Percentiles rank a stretch among this genome's conserved stretches.
These are phyloP conservation scores for Cossypha caffra DNA, from an alignment of 2,797 vertebrate genomes.

Conservation along the genomic window DNA sequence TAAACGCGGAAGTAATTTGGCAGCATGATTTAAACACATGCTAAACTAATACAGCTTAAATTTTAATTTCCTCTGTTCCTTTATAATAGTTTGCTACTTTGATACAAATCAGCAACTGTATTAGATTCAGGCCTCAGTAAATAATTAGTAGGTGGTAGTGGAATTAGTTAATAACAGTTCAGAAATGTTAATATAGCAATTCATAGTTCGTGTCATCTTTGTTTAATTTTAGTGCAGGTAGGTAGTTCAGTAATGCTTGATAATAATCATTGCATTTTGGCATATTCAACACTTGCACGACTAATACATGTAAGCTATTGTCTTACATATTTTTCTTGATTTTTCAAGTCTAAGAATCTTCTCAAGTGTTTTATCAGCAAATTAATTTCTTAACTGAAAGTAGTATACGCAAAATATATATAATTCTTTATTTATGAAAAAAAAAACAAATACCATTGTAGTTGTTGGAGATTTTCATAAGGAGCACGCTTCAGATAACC, in stretches of 20 bases:
- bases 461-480: neutral
- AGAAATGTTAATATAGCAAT: neutral
- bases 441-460: neutral
- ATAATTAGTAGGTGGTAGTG: conserved; percentile 4
- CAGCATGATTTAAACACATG: conserved; percentile 9
- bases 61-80: conserved; percentile 61
- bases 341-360: conserved; percentile 20
- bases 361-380: neutral
- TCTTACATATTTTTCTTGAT: neutral
- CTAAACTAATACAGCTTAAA: conserved; percentile 63
- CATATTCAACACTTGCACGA: neutral
- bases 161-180: conserved; percentile 34
- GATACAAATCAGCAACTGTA: conserved; percentile 23
- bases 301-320: neutral
- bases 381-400: neutral
- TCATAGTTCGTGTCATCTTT: neutral
- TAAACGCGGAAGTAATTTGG: conserved; percentile 20
- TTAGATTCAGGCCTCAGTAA: conserved; percentile 29
- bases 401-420: neutral
- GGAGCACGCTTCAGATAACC: neutral
- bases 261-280: neutral
- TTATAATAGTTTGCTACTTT: conserved; percentile 58
- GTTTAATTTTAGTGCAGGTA: neutral
- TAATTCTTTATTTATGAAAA: neutral
- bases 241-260: neutral